Percentiles rank a stretch among this genome's conserved stretches.
Conservation (phyloP, 2,888 invertebrate species). For the Theretra japonica region DNA sequence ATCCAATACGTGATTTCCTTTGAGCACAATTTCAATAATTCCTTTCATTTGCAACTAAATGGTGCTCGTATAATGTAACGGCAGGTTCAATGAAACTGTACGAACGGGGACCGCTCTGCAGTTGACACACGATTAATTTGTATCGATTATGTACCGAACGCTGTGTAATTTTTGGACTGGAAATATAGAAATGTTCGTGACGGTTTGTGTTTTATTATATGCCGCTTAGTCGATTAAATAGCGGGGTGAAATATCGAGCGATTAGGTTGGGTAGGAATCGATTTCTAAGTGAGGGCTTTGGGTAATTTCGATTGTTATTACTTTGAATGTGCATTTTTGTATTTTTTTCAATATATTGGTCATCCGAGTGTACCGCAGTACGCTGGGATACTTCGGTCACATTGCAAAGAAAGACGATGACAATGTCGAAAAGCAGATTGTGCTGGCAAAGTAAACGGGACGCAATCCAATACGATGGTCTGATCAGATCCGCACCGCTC, state of each 20-base stretch:
- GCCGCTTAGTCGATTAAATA: neutral
- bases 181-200: slow-evolving; percentile 39
- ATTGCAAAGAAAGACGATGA: too few relatives aligned
- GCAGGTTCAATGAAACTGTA: slow-evolving; percentile 21
- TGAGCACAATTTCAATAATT: slow-evolving; percentile 11
- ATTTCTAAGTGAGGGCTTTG: too few relatives aligned
- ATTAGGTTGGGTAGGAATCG: neutral
- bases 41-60: slow-evolving; percentile 18
- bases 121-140: slow-evolving; percentile 56
- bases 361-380: too few relatives aligned
- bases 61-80: slow-evolving; percentile 8
- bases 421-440: too few relatives aligned
- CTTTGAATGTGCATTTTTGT: too few relatives aligned
- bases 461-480: too few relatives aligned
- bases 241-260: neutral
- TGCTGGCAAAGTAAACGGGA: too few relatives aligned
- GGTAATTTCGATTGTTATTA: too few relatives aligned
- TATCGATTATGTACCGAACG: slow-evolving; percentile 47
- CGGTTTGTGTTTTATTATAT: slow-evolving; percentile 49
- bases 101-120: slow-evolving; percentile 39
- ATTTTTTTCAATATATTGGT: too few relatives aligned
- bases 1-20: neutral
- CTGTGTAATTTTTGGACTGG: slow-evolving; percentile 12
- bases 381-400: too few relatives aligned
- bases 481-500: too few relatives aligned